Evolutionary conservation across 2,888 invertebrate species (phyloP).

Genomic region (Meiosimyza decipiens): DNA sequence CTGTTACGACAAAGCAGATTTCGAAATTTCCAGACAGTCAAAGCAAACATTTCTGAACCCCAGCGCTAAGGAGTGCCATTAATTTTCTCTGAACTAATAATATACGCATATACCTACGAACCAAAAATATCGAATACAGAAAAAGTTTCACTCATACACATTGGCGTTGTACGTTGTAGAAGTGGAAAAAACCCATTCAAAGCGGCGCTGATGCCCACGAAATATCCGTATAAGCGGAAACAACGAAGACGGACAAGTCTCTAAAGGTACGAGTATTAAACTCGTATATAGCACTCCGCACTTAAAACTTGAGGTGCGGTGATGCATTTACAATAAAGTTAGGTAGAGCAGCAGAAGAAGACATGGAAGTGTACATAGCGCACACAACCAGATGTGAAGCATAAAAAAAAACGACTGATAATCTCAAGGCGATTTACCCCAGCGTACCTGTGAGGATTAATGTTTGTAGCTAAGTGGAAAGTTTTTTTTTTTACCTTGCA

Average conservation of each 20-base stretch:
- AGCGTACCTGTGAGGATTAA: conserved; percentile 32
- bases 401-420: conserved; percentile 7
- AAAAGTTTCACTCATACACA: background rate
- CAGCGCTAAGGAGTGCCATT: too few species aligned
- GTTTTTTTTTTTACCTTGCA: conserved; percentile 2
- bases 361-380: background rate
- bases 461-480: background rate
- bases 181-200: conserved; percentile 23
- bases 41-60: too few species aligned
- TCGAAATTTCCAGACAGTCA: too few species aligned
- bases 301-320: too few species aligned
- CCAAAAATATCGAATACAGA: conserved; percentile 2
- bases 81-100: too few species aligned
- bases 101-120: conserved; percentile 3
- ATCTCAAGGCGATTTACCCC: conserved; percentile 25
- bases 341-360: conserved; percentile 13
- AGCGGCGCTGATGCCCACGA: conserved; percentile 25
- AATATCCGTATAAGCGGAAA: conserved; percentile 3
- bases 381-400: conserved; percentile 15
- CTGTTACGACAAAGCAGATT: too few species aligned
- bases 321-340: background rate
- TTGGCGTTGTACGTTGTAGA: background rate
- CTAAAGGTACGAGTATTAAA: too few species aligned
- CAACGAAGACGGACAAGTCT: too few species aligned
- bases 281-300: too few species aligned